phyloP scores from a whole-genome alignment of 2,113 vertebrate species.

The Ctenodactylus gundi region DNA sequence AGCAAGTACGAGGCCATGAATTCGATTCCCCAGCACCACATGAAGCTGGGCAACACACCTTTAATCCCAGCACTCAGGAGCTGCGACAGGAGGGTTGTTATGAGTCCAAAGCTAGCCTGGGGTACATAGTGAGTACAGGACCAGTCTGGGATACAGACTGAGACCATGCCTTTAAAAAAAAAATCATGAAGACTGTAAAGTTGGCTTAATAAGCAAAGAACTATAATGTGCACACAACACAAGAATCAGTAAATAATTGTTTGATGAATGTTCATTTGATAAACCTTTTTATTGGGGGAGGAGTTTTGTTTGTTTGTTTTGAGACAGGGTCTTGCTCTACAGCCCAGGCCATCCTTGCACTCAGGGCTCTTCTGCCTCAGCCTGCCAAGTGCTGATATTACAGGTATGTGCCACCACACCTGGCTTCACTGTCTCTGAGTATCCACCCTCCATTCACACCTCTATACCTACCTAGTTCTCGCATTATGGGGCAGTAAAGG shows the following conservation, averaged over 20 bases:
- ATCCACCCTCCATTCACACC: background rate
- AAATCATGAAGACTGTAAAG: background rate
- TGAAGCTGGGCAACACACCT: no score
- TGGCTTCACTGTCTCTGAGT: background rate
- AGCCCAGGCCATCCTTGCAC: background rate
- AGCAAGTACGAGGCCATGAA: no score
- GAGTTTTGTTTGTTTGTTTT: background rate
- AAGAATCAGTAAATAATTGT: background rate
- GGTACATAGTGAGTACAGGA: no score
- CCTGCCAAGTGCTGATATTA: background rate
- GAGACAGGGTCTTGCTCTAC: background rate
- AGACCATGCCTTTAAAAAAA: no score
- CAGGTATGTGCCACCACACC: background rate
- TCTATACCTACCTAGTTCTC: background rate
- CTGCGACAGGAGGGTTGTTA: no score
- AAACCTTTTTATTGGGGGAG: constrained; percentile 31
- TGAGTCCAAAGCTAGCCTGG: no score
- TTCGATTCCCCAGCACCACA: no score
- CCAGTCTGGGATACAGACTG: no score
- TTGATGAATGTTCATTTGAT: background rate
- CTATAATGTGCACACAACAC: background rate
- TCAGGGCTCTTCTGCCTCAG: background rate
- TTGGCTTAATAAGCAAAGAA: background rate
- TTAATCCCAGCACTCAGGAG: no score
- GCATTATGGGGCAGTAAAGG: background rate